Percentiles rank a stretch among this genome's conserved stretches.
phyloP scores from a whole-genome alignment of 2,113 vertebrate genomes.

The Taxidea taxus region DNA sequence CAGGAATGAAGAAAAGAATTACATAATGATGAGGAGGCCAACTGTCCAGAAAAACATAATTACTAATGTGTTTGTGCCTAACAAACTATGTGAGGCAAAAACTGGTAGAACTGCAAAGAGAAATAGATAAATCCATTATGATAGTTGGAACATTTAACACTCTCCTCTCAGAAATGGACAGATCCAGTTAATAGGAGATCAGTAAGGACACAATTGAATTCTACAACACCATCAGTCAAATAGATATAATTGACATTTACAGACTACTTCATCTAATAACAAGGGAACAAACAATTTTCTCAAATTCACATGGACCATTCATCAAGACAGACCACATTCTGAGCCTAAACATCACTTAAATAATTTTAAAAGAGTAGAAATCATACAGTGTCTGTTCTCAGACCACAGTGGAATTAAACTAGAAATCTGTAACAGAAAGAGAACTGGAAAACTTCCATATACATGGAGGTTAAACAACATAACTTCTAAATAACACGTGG shows the following conservation, averaged over 20 bases:
- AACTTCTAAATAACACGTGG: not conserved
- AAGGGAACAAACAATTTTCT: not conserved
- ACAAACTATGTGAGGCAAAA: not conserved
- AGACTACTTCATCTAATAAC: not conserved
- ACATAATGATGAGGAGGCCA: not conserved
- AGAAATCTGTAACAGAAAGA: not conserved
- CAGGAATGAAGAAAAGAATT: not conserved
- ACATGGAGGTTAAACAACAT: not conserved
- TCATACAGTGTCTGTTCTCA: not conserved
- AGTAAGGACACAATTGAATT: not conserved
- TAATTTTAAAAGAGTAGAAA: not conserved
- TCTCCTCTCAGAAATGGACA: not conserved
- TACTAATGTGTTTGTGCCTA: not conserved
- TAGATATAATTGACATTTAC: not conserved
- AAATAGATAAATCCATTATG: not conserved
- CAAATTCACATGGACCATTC: not conserved
- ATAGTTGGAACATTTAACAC: not conserved
- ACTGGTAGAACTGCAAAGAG: not conserved
- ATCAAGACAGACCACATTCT: not conserved
- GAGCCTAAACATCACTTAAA: not conserved
- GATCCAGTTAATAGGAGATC: not conserved
- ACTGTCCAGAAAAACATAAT: not conserved
- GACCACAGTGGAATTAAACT: not conserved
- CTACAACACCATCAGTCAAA: not conserved
- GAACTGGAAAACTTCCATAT: not conserved